Percentiles rank a stretch among this genome's conserved stretches.
Evolutionary conservation across 1,140 invertebrate genomes (phyloP).

Genomic region (Pectinophora gossypiella): DNA sequence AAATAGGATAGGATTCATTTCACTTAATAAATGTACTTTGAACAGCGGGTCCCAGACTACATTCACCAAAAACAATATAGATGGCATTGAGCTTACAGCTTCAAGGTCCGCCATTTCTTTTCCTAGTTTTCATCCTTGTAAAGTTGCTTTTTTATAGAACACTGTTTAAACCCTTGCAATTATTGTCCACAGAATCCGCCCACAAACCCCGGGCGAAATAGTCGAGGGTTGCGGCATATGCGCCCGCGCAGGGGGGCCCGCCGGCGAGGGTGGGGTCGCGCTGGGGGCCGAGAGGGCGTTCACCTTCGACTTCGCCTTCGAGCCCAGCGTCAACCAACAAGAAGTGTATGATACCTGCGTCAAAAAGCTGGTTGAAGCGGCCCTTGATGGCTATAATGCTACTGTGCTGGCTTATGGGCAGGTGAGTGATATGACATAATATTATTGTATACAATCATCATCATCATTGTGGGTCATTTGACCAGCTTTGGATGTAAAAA

Average conservation of each 20-base stretch:
- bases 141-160: no score
- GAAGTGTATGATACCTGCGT: slow-evolving; percentile 92
- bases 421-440: no score
- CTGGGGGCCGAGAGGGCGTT: slow-evolving; percentile 96
- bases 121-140: no score
- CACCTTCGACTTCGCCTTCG: slow-evolving; percentile 98
- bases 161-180: not conserved
- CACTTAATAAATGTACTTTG: no score
- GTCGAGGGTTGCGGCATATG: slow-evolving; percentile 97
- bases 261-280: slow-evolving; percentile 92
- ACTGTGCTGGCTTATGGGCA: slow-evolving; percentile 98
- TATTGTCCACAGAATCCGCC: slow-evolving; percentile 86
- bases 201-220: slow-evolving; percentile 93
- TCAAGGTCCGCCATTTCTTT: no score
- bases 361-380: slow-evolving; percentile 88
- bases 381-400: slow-evolving; percentile 95
- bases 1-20: no score
- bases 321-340: slow-evolving; percentile 83
- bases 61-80: no score
- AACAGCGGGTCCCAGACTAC: no score
- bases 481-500: no score
- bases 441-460: no score
- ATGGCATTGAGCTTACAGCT: no score
- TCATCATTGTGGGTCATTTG: no score
- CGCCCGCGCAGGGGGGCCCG: slow-evolving; percentile 91